Conservation (phyloP, 2,113 vertebrate genomes). For the Neotragus moschatus region DNA sequence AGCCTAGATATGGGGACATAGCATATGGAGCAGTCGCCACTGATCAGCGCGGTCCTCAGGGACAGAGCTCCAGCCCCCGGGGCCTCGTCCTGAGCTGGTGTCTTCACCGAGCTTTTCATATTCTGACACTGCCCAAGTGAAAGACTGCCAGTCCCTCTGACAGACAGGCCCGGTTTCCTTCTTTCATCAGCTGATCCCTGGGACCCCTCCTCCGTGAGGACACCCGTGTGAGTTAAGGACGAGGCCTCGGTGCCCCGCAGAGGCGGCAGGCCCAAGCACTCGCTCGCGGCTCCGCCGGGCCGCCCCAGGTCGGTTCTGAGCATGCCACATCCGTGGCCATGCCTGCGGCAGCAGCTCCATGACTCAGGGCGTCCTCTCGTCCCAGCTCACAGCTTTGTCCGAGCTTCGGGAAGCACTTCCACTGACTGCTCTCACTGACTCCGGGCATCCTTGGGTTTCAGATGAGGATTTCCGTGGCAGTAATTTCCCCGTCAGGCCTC, state of each 20-base stretch:
- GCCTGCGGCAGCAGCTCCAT: not conserved
- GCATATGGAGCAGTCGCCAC: not conserved
- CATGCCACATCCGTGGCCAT: too few species aligned
- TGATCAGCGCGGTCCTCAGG: not conserved
- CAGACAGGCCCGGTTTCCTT: not conserved
- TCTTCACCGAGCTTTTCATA: not conserved
- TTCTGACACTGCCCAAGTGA: not conserved
- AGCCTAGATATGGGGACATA: not conserved
- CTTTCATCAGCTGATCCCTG: not conserved
- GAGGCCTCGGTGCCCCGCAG: not conserved
- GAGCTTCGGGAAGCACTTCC: not conserved
- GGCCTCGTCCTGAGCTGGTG: not conserved
- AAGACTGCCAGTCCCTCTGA: not conserved
- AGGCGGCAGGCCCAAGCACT: accelerated
- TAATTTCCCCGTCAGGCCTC: not conserved
- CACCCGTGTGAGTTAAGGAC: not conserved
- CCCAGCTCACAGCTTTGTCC: not conserved
- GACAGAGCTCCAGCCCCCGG: not conserved
- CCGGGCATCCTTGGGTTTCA: too few species aligned
- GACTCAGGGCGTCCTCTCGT: not conserved
- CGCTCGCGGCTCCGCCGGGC: too few species aligned
- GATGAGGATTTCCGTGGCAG: too few species aligned
- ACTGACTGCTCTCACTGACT: too few species aligned
- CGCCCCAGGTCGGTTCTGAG: too few species aligned
- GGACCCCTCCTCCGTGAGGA: not conserved